These are phyloP conservation scores for Monodelphis domestica DNA, from an alignment of 2,797 vertebrate genomes.

Conservation along the genomic window DNA sequence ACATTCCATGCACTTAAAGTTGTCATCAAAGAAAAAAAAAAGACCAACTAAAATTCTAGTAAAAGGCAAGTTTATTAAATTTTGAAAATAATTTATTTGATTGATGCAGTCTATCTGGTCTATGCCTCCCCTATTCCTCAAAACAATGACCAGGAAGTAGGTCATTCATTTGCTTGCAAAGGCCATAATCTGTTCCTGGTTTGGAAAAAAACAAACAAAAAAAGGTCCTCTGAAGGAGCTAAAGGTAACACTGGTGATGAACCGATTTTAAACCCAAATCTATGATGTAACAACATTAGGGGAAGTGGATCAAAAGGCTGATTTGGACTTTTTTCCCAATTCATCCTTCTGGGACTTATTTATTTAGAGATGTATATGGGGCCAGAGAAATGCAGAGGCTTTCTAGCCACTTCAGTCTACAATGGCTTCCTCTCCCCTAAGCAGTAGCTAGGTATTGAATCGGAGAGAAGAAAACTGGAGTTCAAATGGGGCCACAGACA, in stretches of 20 bases:
- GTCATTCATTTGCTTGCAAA: constrained; percentile 93
- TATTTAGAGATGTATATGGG: background rate
- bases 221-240: constrained; percentile 2
- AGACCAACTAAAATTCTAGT: constrained; percentile 45
- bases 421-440: background rate
- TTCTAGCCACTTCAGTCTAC: background rate
- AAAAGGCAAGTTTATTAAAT: constrained; percentile 65
- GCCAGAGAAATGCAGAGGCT: background rate
- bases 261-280: constrained; percentile 27
- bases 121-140: constrained; percentile 24
- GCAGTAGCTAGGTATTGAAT: background rate
- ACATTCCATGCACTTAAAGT: background rate
- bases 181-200: constrained; percentile 95
- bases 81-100: constrained; percentile 1
- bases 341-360: background rate
- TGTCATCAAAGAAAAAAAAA: constrained; percentile 24
- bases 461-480: background rate
- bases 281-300: background rate
- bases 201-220: constrained; percentile 65
- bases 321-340: background rate
- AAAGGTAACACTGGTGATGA: background rate
- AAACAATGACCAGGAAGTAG: background rate
- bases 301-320: constrained; percentile 16
- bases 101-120: background rate
- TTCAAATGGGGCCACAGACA: background rate